Evolutionary conservation across 2,113 vertebrate species (phyloP).

Genomic region (Silurus meridionalis): DNA sequence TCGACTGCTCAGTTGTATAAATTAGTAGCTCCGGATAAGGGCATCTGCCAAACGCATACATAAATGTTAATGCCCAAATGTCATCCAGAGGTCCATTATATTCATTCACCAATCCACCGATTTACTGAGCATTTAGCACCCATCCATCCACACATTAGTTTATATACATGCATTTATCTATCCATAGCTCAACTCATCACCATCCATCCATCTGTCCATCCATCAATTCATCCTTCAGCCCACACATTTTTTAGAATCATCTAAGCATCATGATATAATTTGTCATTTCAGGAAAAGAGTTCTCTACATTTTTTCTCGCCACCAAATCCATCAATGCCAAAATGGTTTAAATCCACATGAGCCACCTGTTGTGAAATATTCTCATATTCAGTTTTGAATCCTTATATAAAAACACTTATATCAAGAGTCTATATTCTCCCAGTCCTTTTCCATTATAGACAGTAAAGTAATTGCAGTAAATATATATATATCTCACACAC

Average conservation of each 20-base stretch:
- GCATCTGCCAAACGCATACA: no score
- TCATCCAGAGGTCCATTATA: no score
- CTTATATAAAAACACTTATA: neutral
- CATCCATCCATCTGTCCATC: neutral
- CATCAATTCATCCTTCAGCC: neutral
- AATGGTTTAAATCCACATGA: neutral
- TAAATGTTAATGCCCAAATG: no score
- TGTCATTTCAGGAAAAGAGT: neutral
- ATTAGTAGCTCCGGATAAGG: no score
- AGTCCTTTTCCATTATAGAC: neutral
- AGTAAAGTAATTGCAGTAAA: neutral
- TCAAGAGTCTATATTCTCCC: neutral
- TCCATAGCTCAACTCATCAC: neutral
- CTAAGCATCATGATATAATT: neutral
- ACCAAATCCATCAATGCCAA: neutral
- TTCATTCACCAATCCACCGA: neutral
- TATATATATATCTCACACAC: conserved; percentile 12
- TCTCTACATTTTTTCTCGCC: neutral
- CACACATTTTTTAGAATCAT: neutral
- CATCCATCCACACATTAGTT: neutral
- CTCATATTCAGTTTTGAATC: neutral
- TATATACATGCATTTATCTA: neutral
- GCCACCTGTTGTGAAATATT: neutral
- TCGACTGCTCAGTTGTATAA: no score
- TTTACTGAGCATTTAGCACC: no score